Evolutionary conservation across 2,113 vertebrate genomes (phyloP), one percentile per base, ranked within the genome.

Genomic region (Puntigrus tetrazona): DNA sequence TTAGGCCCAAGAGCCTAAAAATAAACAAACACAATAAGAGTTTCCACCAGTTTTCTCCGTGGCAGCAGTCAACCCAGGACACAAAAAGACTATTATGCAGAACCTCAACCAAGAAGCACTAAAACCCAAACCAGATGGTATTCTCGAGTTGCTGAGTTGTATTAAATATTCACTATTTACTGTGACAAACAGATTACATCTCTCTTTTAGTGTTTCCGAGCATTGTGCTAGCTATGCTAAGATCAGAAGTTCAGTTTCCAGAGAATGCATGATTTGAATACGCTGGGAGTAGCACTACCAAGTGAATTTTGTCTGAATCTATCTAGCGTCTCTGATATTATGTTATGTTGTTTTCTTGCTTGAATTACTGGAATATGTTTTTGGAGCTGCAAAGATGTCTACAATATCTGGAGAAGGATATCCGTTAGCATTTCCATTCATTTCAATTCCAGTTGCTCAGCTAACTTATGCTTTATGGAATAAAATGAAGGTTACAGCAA

Each of bases 1-100:
- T 87, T 93, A 14, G 91, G 65, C 47, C 94, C 94, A 34, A 95
- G 92, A 65, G 83, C 86, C 94, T 95, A 69, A 72, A 88, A 84
- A 89, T 78, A 90, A 86, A 83, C 47, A 76, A 55, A 25, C 75
- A 52, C 75, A 52, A 1, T 76, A 38, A 57, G 11, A 73, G 36
- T 76, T 82, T 84, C 79, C 59, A 11, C 11, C 45, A 75, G 27
- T 41, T 59, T 76, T 25, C 7, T 34, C 27, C n/a, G n/a, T 27
- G 52, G 18, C 34, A 43, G n/a, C 13, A 16, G 18, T 84, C 31
- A 57, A 84, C 25, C 2, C 14, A 75, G 43, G 27, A 20, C 45
- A 75, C 43, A 50, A 18, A 50, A 75, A 50, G 1, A 31, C 5
- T 9, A 27, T 18, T 43, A 13, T 72, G n/a, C 36, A 43, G 69